Evolutionary conservation across 2,888 invertebrate species (phyloP), one percentile per base, ranked within the genome.

Genomic region (Mythimna albipuncta): DNA sequence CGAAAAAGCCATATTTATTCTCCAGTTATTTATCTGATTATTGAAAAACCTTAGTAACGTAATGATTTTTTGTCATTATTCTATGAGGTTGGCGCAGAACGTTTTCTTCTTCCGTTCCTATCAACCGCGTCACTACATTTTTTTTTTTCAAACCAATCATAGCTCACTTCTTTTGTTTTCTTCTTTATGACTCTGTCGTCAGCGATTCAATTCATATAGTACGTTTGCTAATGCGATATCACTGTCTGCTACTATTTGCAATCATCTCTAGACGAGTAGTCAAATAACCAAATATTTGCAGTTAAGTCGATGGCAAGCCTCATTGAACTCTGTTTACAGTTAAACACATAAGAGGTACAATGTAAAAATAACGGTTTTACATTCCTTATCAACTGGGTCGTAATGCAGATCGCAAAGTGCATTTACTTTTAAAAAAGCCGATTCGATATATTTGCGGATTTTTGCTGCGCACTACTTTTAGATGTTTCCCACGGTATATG

Each of bases 301-400:
- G 32, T 67, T 66, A 35, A 57, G 62, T 69, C 69, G 70, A 71
- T 66, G 26, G 50, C 38, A 69, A 69, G 72, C 73, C 72, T 83
- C 78, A 70, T 79, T 74, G 78, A 75, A 76, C 67, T 77, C 47
- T 16, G 62, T 71, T 11, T 79, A 85, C 85, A 70, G 87, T 85
- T 85, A 81, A 86, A 68, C 78, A 82, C 66, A 67, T 54, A 70
- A 72, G 65, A 78, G 61, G 62, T 50, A 70, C 71, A 75, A 63
- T 75, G 68, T 69, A 64, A 72, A 73, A 75, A 75, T 85, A 85
- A 85, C 85, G 85, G 85, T 62, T 74, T 62, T 55, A 62, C 73
- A 85, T 87, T 81, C 85, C 75, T 75, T 83, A 83, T 85, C 77
- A 83, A 67, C 61, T 72, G 69, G 67, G 75, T 68, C 76, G 55